These are phyloP conservation scores for Cyclophora punctaria DNA, from an alignment of 2,888 invertebrate genomes.

Conservation along the genomic window DNA sequence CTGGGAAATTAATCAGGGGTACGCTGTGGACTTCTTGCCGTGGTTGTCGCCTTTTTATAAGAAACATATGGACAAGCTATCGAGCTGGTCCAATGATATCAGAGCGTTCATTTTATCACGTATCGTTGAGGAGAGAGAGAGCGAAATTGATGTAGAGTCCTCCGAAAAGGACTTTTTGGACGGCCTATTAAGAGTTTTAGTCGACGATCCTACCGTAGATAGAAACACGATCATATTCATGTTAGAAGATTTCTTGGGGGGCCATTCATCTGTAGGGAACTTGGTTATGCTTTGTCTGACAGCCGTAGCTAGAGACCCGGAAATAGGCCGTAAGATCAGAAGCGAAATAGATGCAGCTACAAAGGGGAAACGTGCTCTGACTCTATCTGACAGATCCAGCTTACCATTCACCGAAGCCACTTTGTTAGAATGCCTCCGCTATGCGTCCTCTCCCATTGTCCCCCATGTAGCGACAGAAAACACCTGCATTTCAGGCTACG, in stretches of 20 bases:
- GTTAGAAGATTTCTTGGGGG: constrained; percentile 90
- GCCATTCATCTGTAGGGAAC: constrained; percentile 91
- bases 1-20: constrained; percentile 93
- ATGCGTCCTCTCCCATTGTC: constrained; percentile 90
- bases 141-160: constrained; percentile 72
- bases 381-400: constrained; percentile 77
- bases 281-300: constrained; percentile 85
- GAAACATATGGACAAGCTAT: constrained; percentile 79
- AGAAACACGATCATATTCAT: constrained; percentile 87
- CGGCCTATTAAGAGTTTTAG: constrained; percentile 81
- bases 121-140: constrained; percentile 78
- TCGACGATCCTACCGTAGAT: constrained; percentile 79
- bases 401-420: constrained; percentile 90
- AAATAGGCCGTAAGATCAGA: constrained; percentile 78
- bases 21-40: constrained; percentile 89
- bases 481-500: constrained; percentile 81
- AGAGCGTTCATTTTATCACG: constrained; percentile 82
- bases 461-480: constrained; percentile 90
- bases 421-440: constrained; percentile 85
- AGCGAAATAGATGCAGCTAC: constrained; percentile 80
- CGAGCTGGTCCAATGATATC: constrained; percentile 81
- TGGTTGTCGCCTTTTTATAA: constrained; percentile 85
- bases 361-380: constrained; percentile 71
- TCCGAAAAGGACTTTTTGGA: constrained; percentile 87
- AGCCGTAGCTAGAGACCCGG: constrained; percentile 79